Percentiles rank a stretch among this genome's conserved stretches.
Evolutionary conservation across 2,113 vertebrate genomes (phyloP).

Genomic region (Eira barbara): DNA sequence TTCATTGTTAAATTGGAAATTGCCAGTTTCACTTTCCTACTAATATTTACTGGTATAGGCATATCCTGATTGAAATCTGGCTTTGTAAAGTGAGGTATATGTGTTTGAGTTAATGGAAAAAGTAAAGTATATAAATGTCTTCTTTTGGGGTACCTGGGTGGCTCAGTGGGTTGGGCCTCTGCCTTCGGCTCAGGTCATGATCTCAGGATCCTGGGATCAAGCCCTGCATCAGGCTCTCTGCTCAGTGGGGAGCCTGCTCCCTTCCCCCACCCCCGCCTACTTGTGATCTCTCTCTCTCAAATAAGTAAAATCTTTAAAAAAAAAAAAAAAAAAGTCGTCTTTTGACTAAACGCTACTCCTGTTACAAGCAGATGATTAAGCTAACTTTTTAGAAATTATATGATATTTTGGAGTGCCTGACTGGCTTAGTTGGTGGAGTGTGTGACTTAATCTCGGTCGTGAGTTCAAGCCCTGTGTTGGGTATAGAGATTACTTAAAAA

Average conservation of each 20-base stretch:
- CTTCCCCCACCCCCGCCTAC: too few species aligned
- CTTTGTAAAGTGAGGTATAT: background rate
- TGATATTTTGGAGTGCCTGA: background rate
- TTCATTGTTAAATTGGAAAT: background rate
- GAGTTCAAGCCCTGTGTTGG: background rate
- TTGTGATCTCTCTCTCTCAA: too few species aligned
- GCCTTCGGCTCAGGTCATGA: too few species aligned
- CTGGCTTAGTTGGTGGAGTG: background rate
- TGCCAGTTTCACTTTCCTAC: background rate
- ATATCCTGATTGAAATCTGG: constrained; percentile 15
- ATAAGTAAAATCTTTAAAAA: too few species aligned
- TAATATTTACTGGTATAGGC: background rate
- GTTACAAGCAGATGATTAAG: background rate
- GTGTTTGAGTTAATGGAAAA: constrained; percentile 11
- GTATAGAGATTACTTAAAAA: background rate
- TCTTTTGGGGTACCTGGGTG: too few species aligned
- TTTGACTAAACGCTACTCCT: background rate
- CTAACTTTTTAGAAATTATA: background rate
- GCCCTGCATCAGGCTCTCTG: too few species aligned
- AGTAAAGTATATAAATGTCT: background rate
- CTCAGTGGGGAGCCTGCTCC: too few species aligned
- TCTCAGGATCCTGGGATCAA: too few species aligned
- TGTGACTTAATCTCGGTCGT: background rate
- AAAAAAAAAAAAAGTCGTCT: background rate
- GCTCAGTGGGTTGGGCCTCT: too few species aligned